Conservation (phyloP, 2,113 vertebrate genomes). For the Epinephelus fuscoguttatus region DNA sequence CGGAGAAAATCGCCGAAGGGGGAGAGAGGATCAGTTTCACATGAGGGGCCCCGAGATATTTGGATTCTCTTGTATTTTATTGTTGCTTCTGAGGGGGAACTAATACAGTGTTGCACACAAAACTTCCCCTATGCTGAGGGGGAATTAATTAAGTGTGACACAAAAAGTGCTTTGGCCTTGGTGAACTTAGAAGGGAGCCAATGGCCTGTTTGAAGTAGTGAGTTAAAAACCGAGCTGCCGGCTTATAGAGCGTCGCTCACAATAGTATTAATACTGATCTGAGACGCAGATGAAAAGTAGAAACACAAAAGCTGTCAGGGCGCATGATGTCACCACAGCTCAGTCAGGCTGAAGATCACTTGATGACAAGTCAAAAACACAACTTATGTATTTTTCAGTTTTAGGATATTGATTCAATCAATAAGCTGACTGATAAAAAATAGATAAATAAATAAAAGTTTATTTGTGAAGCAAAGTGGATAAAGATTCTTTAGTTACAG, state of each 20-base stretch:
- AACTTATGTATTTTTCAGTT: neutral
- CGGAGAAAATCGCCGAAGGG: constrained; percentile 69
- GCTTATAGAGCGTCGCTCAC: constrained; percentile 53
- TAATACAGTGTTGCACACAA: constrained; percentile 84
- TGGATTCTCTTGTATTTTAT: constrained; percentile 83
- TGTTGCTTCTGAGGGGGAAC: constrained; percentile 82
- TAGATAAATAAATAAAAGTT: neutral
- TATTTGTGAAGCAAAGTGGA: neutral
- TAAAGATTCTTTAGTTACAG: neutral
- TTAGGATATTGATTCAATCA: neutral
- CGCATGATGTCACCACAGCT: constrained; percentile 30
- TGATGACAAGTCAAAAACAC: neutral
- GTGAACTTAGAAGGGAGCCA: constrained; percentile 63
- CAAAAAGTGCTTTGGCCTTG: constrained; percentile 73
- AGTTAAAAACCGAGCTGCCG: constrained; percentile 52
- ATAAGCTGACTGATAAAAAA: neutral
- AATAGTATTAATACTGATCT: constrained; percentile 65
- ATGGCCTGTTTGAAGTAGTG: constrained; percentile 65
- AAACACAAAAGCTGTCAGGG: constrained; percentile 61
- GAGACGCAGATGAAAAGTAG: constrained; percentile 56
- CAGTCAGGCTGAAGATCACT: constrained; percentile 39
- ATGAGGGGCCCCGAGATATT: constrained; percentile 83
- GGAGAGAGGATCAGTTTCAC: constrained; percentile 84
- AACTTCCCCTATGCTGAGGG: constrained; percentile 75
- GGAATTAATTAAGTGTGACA: constrained; percentile 83